phyloP scores from a whole-genome alignment of 1,140 invertebrate genomes.

The Sitodiplosis mosellana region DNA sequence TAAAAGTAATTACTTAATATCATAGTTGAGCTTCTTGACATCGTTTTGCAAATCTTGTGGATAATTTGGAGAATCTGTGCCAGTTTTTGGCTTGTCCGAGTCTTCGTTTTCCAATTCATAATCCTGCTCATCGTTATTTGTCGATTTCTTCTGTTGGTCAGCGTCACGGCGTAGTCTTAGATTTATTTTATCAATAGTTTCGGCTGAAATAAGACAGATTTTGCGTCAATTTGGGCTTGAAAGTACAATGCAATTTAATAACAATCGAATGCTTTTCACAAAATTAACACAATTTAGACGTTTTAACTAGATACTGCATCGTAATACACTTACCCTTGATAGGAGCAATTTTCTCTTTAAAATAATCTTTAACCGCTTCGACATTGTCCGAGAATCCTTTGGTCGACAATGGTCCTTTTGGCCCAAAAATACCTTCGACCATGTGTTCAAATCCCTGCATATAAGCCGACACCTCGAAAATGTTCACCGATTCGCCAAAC shows the following conservation, averaged over 20 bases:
- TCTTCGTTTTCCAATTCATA: background rate
- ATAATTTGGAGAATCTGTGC: background rate
- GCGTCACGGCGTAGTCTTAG: background rate
- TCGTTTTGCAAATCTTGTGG: slow-evolving; percentile 10
- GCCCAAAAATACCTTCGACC: slow-evolving; percentile 61
- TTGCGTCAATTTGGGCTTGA: no score
- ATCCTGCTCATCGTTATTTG: background rate
- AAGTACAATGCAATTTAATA: no score
- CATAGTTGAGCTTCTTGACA: slow-evolving; percentile 18
- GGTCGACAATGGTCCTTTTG: slow-evolving; percentile 45
- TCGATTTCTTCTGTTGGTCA: background rate
- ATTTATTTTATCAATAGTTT: background rate
- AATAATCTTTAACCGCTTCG: slow-evolving; percentile 19
- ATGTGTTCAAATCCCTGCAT: slow-evolving; percentile 72
- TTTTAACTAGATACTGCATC: no score
- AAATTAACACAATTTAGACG: no score
- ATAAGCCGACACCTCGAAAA: slow-evolving; percentile 45
- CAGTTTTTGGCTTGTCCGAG: background rate
- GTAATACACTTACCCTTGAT: no score
- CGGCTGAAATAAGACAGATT: no score
- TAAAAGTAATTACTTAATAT: slow-evolving; percentile 10
- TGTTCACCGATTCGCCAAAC: slow-evolving; percentile 78
- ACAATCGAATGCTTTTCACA: no score
- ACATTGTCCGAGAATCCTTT: slow-evolving; percentile 39
- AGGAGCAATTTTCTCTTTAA: background rate